Evolutionary conservation across 2,113 vertebrate genomes (phyloP).

Genomic region (Kryptolebias marmoratus): DNA sequence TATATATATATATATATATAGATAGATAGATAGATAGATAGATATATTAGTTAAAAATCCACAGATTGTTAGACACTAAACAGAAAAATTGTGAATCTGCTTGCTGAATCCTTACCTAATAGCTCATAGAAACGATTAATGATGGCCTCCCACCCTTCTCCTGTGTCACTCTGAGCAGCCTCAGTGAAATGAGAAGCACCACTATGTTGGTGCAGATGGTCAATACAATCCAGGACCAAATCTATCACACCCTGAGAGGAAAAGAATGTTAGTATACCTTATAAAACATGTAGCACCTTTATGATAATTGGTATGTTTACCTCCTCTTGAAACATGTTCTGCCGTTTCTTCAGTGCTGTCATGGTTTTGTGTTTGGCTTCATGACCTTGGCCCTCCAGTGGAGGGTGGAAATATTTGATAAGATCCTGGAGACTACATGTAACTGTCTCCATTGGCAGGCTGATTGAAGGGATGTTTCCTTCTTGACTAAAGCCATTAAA

Average conservation of each 20-base stretch:
- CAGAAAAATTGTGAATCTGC: neutral
- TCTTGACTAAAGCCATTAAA: constrained; percentile 86
- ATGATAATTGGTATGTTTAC: constrained; percentile 66
- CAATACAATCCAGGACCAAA: constrained; percentile 92
- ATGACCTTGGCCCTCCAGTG: constrained; percentile 83
- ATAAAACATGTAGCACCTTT: neutral
- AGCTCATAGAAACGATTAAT: constrained; percentile 90
- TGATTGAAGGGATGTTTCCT: constrained; percentile 68
- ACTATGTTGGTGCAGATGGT: constrained; percentile 88
- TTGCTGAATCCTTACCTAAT: constrained; percentile 83
- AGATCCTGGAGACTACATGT: constrained; percentile 88
- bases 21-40: too few relatives aligned
- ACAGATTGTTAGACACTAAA: neutral
- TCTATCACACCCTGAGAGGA: constrained; percentile 88
- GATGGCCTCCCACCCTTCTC: constrained; percentile 88
- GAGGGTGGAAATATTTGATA: constrained; percentile 89
- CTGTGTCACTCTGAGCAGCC: constrained; percentile 83
- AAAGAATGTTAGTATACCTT: neutral
- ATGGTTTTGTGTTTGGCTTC: constrained; percentile 87
- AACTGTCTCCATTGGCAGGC: constrained; percentile 83
- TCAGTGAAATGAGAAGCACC: constrained; percentile 87
- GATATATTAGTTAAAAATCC: neutral
- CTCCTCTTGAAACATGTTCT: constrained; percentile 97
- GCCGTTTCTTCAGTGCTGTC: constrained; percentile 87
- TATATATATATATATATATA: too few relatives aligned